Percentiles rank a stretch among this genome's conserved stretches.
phyloP scores from a whole-genome alignment of 2,797 vertebrate genomes.

The Platalea minor region DNA sequence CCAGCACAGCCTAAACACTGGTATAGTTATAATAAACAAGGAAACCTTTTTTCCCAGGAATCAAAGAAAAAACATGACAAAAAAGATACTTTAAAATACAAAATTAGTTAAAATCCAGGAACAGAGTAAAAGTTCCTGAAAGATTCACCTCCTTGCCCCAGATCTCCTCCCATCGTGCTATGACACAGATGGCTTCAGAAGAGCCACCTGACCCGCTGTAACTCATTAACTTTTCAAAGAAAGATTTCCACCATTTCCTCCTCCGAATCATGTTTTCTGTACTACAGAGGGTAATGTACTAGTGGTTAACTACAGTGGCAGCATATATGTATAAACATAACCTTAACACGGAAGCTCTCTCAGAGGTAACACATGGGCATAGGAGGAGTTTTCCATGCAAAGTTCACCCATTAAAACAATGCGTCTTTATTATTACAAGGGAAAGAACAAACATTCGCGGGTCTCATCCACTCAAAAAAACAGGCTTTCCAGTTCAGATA shows the following conservation, averaged over 20 bases:
- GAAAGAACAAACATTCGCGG: fast-evolving
- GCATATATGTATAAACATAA: neutral
- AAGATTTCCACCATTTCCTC: neutral
- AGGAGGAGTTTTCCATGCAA: neutral
- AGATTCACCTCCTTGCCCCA: neutral
- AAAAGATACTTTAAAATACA: neutral
- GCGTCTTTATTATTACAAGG: neutral
- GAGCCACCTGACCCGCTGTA: neutral
- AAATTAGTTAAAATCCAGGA: neutral
- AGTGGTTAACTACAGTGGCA: neutral
- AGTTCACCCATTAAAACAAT: too few species aligned
- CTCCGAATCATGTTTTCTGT: neutral
- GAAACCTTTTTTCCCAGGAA: neutral
- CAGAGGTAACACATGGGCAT: neutral
- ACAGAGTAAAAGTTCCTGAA: neutral
- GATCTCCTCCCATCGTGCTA: fast-evolving
- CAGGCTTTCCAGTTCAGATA: neutral
- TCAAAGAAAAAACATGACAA: neutral
- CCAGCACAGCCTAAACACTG: neutral
- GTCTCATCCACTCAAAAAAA: neutral
- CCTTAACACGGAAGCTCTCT: fast-evolving
- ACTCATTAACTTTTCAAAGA: neutral
- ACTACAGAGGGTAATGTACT: too few species aligned
- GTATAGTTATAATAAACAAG: neutral
- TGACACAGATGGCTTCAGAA: neutral